Conservation (phyloP, 2,113 vertebrate species). For the Neomonachus schauinslandi region DNA sequence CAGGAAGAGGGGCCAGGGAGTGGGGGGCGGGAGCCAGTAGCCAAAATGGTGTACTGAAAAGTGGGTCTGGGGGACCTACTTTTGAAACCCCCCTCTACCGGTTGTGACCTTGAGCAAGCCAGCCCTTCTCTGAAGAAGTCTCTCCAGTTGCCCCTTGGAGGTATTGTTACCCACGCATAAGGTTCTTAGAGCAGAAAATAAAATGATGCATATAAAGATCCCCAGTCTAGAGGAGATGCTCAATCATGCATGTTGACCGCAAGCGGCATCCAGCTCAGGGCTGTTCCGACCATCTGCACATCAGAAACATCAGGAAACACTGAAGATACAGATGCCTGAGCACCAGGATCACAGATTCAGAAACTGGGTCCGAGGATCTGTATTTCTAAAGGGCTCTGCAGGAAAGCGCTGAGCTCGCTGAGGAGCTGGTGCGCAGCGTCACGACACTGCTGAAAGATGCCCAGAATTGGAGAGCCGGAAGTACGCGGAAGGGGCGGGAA, state of each 20-base stretch:
- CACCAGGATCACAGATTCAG: neutral
- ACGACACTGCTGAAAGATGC: rapidly evolving
- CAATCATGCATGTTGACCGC: neutral
- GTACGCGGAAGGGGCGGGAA: rapidly evolving
- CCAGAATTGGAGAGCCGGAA: rapidly evolving
- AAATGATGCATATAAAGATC: neutral
- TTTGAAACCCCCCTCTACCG: neutral
- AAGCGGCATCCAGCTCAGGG: rapidly evolving
- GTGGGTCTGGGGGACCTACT: neutral
- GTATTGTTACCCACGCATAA: rapidly evolving
- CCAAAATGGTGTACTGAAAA: neutral
- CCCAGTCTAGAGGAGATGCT: neutral
- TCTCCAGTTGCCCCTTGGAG: neutral
- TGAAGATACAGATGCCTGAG: rapidly evolving
- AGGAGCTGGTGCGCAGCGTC: neutral
- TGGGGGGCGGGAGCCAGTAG: rapidly evolving
- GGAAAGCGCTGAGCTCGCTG: neutral
- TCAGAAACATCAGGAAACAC: neutral
- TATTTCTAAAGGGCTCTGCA: neutral
- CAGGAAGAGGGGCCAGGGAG: neutral
- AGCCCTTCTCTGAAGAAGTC: neutral
- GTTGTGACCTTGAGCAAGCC: neutral
- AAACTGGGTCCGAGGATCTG: neutral
- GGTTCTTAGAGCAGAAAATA: neutral
- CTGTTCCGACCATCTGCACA: neutral